Evolutionary conservation across 1,140 invertebrate genomes (phyloP), one percentile per base, ranked within the genome.

Genomic region (Paraescarpia echinospica): DNA sequence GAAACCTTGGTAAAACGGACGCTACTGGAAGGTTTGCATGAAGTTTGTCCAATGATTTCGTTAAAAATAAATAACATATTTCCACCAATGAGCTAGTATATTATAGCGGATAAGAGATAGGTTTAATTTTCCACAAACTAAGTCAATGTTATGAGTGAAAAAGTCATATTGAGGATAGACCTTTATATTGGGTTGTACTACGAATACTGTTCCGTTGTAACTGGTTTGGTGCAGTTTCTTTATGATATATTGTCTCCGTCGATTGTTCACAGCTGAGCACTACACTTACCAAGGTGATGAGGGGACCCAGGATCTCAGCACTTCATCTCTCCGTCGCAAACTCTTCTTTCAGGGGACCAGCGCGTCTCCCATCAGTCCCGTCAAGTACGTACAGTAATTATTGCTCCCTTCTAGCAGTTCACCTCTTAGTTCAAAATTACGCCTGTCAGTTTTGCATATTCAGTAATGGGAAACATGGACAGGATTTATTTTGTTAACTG

Each of bases 301-400:
- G 34, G 90, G 59, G 33, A 94, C 94, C 34, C 89, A 92, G 59
- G 94, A 95, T 35, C 93, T 95, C 33, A 95, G 95, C 91, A 94
- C 94, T 31, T 95, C 95, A 22, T 95, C 95, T 8, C 93, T 95
- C 31, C 92, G 95, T 33, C 92, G 95, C n/a, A 95, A 95, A 92
- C 93, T 95, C 12, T 95, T 95, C 93, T 95, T 94, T 91, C 94
- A 95, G 14, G 89, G 89, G 18, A 35, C 93, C 31, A 94, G 48
- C 35, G 14, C 94, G 91, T 91, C 94, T n/a, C 93, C 94, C 33
- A 89, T 94, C 35, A 95, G 95, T 94, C 95, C 95, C 91, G 94
- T 95, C 8, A 94, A 94, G 95, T 95, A 93, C 93, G 94, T 92
- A 18, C 27, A 27, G 22, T 77, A 77, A 77, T 77, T 77, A 77